phyloP scores from a whole-genome alignment of 2,113 vertebrate genomes.

The Tylochromis polylepis region DNA sequence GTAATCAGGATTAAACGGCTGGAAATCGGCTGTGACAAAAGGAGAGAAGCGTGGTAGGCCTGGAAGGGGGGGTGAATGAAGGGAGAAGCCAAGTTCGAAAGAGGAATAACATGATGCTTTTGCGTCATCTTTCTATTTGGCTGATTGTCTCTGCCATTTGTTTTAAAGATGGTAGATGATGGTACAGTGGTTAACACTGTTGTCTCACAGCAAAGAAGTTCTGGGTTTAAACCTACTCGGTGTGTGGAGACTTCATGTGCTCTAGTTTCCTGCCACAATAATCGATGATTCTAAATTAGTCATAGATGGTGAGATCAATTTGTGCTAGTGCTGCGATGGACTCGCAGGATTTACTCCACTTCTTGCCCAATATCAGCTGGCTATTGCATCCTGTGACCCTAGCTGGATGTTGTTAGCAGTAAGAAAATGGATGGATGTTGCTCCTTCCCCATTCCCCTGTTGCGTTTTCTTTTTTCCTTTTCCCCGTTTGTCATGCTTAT shows the following conservation, averaged over 20 bases:
- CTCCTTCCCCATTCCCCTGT: background rate
- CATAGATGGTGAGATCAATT: background rate
- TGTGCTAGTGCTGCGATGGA: background rate
- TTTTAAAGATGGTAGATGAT: background rate
- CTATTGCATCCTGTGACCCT: background rate
- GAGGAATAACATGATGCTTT: background rate
- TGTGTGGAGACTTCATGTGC: background rate
- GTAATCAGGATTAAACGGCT: constrained; percentile 41
- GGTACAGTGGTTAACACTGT: background rate
- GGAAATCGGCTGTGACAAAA: constrained; percentile 20
- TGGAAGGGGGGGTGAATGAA: background rate
- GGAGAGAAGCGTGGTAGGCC: background rate
- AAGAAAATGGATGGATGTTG: background rate
- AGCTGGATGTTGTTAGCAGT: background rate
- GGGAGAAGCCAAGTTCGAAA: background rate
- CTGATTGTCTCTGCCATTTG: background rate
- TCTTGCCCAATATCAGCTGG: background rate
- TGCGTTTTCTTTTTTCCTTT: background rate
- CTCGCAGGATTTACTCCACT: background rate
- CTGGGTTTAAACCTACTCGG: background rate
- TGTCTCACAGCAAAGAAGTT: background rate
- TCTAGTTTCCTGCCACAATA: background rate
- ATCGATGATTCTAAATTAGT: background rate
- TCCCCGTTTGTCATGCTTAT: background rate
- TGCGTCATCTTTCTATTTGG: background rate